Conservation (phyloP, 2,797 vertebrate species). For the Anableps anableps region DNA sequence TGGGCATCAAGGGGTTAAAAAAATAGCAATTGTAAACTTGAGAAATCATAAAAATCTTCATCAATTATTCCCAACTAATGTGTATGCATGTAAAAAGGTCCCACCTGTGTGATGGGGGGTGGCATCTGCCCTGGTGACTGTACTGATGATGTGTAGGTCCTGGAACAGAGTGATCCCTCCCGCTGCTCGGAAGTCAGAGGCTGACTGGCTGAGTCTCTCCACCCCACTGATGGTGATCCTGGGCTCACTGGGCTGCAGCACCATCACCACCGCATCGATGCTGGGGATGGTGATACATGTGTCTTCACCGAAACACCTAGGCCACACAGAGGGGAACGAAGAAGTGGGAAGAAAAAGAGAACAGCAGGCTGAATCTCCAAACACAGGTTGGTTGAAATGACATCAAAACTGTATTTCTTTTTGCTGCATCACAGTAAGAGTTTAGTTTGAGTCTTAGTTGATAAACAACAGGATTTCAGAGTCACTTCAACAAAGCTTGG, state of each 20-base stretch:
- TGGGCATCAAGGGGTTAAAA: not conserved
- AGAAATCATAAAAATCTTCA: not conserved
- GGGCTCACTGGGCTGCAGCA: slow-evolving; percentile 93
- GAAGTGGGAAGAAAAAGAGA: not conserved
- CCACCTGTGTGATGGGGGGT: slow-evolving; percentile 77
- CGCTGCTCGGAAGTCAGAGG: slow-evolving; percentile 82
- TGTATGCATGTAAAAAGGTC: not conserved
- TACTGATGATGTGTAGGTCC: slow-evolving; percentile 93
- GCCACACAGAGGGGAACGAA: not conserved
- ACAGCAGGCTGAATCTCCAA: not conserved
- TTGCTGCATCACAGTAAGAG: not conserved
- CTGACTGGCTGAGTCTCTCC: slow-evolving; percentile 87
- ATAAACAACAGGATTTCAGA: not conserved
- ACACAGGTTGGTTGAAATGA: not conserved
- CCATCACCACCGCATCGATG: slow-evolving; percentile 92
- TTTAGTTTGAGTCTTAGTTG: not conserved
- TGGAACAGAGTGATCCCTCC: slow-evolving; percentile 87
- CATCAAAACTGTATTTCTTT: not conserved
- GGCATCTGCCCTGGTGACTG: slow-evolving; percentile 84
- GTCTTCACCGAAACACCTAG: slow-evolving; percentile 97
- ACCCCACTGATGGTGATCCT: slow-evolving; percentile 91
- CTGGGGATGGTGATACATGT: slow-evolving; percentile 93
- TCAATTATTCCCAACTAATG: not conserved
- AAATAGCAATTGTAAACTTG: not conserved
- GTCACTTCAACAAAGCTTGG: not conserved